phyloP scores from a whole-genome alignment of 1,140 invertebrate species.

The Drosophila pachea region DNA sequence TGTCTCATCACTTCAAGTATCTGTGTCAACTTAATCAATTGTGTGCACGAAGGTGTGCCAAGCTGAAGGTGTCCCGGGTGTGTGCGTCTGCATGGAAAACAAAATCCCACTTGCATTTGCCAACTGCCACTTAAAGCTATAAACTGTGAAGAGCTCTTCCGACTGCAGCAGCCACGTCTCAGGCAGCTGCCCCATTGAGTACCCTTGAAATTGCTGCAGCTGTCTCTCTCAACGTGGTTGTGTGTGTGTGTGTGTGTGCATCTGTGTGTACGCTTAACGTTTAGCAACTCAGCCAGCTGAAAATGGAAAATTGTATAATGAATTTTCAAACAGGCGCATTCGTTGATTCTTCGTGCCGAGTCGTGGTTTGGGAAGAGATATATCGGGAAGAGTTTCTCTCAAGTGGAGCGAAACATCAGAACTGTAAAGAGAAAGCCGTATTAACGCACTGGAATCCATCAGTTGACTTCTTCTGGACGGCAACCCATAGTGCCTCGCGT shows the following conservation, averaged over 20 bases:
- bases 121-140: slow-evolving; percentile 72
- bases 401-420: too few species aligned
- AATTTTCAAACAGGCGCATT: too few species aligned
- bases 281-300: slow-evolving; percentile 32
- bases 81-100: slow-evolving; percentile 63
- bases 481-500: too few species aligned
- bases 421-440: background rate
- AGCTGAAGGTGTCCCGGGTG: background rate
- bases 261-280: slow-evolving; percentile 13
- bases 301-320: too few species aligned
- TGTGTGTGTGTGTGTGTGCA: slow-evolving; percentile 16
- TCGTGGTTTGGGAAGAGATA: too few species aligned
- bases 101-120: slow-evolving; percentile 75
- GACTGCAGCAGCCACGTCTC: slow-evolving; percentile 49
- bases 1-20: slow-evolving; percentile 18
- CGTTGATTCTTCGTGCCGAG: too few species aligned
- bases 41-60: background rate
- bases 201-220: slow-evolving; percentile 66
- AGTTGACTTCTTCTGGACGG: too few species aligned
- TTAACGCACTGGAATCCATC: too few species aligned
- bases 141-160: slow-evolving; percentile 73
- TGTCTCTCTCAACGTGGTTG: slow-evolving; percentile 19
- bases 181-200: slow-evolving; percentile 65
- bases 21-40: slow-evolving; percentile 61
- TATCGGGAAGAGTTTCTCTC: too few species aligned